phyloP scores from a whole-genome alignment of 2,113 vertebrate species.

The Phaetusa simplex region DNA sequence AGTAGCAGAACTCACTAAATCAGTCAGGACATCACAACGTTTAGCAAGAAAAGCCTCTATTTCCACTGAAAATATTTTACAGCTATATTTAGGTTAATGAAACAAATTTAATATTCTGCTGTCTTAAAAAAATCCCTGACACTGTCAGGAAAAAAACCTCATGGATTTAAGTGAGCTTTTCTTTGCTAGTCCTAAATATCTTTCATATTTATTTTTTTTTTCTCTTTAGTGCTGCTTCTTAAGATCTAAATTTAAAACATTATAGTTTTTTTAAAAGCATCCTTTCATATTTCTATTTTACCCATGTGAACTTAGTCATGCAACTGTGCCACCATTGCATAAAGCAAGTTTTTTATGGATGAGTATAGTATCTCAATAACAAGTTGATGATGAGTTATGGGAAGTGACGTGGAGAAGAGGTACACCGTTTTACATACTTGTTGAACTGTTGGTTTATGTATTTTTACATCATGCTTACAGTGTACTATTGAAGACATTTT shows the following conservation, averaged over 20 bases:
- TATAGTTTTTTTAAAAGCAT: neutral
- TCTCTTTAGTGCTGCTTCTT: neutral
- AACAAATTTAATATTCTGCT: slow-evolving; percentile 21
- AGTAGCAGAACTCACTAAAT: neutral
- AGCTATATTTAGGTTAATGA: slow-evolving; percentile 24
- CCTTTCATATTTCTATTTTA: neutral
- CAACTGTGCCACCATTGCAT: neutral
- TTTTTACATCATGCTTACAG: neutral
- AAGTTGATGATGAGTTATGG: neutral
- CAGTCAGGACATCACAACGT: neutral
- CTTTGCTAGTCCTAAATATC: neutral
- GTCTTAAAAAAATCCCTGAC: neutral
- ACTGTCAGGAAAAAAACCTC: neutral
- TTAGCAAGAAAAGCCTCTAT: neutral
- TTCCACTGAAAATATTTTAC: slow-evolving; percentile 17
- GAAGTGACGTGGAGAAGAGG: neutral
- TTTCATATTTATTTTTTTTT: neutral
- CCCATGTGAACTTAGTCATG: neutral
- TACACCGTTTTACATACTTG: neutral
- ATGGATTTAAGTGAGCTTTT: neutral
- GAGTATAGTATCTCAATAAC: neutral
- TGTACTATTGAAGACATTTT: neutral
- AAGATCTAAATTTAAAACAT: neutral
- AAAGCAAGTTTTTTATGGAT: neutral
- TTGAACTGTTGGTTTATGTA: neutral